A percentile compares a stretch with the other conserved stretches of the same genome.
Evolutionary conservation across 2,797 vertebrate genomes (phyloP).

Genomic region (Hyperoplus immaculatus): DNA sequence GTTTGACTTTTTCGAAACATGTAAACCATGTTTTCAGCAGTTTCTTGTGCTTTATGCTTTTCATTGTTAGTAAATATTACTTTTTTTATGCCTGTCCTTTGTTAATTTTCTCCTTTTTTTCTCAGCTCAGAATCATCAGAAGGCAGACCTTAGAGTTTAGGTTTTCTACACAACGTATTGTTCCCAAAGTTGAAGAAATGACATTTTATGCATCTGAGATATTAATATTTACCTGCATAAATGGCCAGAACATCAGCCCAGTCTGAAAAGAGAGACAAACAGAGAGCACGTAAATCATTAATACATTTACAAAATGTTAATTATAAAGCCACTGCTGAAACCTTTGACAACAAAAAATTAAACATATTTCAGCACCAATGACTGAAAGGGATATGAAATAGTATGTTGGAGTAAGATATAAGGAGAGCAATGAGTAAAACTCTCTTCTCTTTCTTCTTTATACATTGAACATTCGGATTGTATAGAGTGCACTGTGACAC

Average conservation of each 20-base stretch:
- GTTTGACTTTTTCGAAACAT: background rate
- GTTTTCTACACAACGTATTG: background rate
- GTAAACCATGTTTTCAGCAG: too few species aligned
- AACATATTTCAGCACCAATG: background rate
- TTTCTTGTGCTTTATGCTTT: too few species aligned
- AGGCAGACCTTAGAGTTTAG: background rate
- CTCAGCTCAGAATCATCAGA: background rate
- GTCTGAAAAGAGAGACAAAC: conserved; percentile 84
- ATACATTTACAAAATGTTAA: background rate
- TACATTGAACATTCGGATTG: too few species aligned
- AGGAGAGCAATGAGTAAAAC: background rate
- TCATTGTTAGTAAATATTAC: too few species aligned
- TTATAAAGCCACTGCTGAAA: background rate
- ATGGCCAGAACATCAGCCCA: conserved; percentile 93
- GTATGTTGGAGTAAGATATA: background rate
- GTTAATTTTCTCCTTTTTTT: too few species aligned
- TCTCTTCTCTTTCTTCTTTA: background rate
- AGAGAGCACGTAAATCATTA: conserved; percentile 13
- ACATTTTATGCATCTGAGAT: background rate
- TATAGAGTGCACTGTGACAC: too few species aligned
- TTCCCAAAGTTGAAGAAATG: background rate
- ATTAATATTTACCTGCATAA: conserved; percentile 90
- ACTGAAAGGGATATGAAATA: background rate
- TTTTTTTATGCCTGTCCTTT: too few species aligned
- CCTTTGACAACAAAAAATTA: background rate